Evolutionary conservation across 2,888 invertebrate species (phyloP), one percentile per base, ranked within the genome.

Genomic region (Lingula anatina): DNA sequence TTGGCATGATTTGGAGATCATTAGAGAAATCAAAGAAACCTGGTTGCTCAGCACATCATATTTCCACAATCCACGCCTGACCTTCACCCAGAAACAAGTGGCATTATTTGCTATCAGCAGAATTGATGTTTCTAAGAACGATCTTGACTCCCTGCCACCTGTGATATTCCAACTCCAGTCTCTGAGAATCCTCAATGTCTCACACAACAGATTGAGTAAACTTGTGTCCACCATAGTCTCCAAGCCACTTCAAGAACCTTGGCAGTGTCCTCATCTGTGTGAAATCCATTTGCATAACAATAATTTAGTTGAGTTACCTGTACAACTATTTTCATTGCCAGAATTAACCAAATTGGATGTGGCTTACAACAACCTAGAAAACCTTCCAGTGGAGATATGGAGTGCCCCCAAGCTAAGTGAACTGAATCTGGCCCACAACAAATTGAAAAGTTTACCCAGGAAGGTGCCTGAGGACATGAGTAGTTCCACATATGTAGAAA

Each of bases 91-190:
- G 7, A 82, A 55, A 81, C 83, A 59, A 82, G 81, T 57, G 38
- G 86, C 90, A 0, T 79, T 94, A n/a, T 88, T 87, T 66, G 93
- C 95, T 0, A 86, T 99, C 51, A 99, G 97, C 0, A 82, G 95
- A 36, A 80, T 97, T 25, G 97, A 99, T 76, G 82, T 97, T 38
- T 93, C 95, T 5, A 86, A 87, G 71, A 99, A 97, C 78, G 85
- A 86, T 51, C 81, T 99, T 44, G 83, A 84, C 0, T 80, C 83
- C 25, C 76, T 97, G 60, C 97, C 97, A 0, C 78, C 85, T 1
- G 85, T 86, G 49, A 80, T 97, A 43, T 93, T 96, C 74, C 85
- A 87, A 37, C 55, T 74, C 27, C 68, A 66, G 4, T 87, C 88
- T 27, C 76, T 96, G 47, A 90, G 92, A 67, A 92, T 93, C 68